A percentile compares a stretch with the other conserved stretches of the same genome.
Evolutionary conservation across 2,797 vertebrate species (phyloP).

Genomic region (Thamnophis elegans): DNA sequence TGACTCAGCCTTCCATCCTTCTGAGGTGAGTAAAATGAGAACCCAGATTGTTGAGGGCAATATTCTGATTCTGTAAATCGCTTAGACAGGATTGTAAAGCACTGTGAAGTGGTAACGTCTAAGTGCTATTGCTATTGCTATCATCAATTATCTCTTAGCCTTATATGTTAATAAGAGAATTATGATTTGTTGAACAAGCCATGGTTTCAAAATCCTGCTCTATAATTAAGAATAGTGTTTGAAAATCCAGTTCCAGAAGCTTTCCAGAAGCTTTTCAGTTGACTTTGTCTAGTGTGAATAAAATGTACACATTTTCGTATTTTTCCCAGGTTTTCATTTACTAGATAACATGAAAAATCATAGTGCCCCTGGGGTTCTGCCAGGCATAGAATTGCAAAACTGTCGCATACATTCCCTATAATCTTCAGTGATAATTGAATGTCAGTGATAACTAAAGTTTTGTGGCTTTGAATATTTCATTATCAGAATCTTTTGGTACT

Average conservation of each 20-base stretch:
- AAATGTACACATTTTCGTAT: not conserved
- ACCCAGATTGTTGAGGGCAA: too few species aligned
- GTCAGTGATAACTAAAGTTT: not conserved
- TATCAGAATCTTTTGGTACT: not conserved
- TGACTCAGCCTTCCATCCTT: too few species aligned
- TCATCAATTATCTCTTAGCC: not conserved
- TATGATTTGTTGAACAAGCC: not conserved
- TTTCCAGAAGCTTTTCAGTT: not conserved
- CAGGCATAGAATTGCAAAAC: not conserved
- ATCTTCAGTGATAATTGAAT: not conserved
- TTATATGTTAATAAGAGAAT: not conserved
- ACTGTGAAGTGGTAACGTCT: too few species aligned
- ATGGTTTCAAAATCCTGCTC: not conserved
- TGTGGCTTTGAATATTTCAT: not conserved
- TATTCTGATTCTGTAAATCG: too few species aligned
- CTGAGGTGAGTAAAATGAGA: too few species aligned
- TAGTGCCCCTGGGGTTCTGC: not conserved
- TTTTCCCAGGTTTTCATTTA: not conserved
- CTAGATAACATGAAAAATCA: not conserved
- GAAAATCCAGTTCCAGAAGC: not conserved
- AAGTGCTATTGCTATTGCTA: too few species aligned
- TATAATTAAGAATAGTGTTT: constrained; percentile 4
- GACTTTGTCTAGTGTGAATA: not conserved
- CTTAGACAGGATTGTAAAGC: too few species aligned
- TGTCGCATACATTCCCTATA: not conserved